phyloP scores from a whole-genome alignment of 2,113 vertebrate genomes.

The Sterna hirundo region DNA sequence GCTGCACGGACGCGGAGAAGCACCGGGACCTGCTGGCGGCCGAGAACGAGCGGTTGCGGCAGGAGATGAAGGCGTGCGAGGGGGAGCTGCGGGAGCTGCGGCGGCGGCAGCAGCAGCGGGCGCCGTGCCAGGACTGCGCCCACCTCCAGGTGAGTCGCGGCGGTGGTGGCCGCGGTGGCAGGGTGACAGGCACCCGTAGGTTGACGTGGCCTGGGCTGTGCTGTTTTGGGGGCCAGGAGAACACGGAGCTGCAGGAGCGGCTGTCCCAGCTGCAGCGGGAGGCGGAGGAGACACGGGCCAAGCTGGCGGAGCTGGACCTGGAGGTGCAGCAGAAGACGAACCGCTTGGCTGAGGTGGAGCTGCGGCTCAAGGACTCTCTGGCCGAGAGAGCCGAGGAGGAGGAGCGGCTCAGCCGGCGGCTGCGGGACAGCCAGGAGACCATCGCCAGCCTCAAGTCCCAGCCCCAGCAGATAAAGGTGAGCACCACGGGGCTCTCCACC shows the following conservation, averaged over 20 bases:
- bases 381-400: slow-evolving; percentile 79
- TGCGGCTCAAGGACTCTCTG: slow-evolving; percentile 82
- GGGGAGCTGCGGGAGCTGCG: slow-evolving; percentile 73
- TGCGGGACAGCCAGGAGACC: slow-evolving; percentile 85
- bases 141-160: slow-evolving; percentile 76
- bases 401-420: slow-evolving; percentile 76
- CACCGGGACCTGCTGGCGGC: slow-evolving; percentile 88
- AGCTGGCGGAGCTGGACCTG: slow-evolving; percentile 73
- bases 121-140: slow-evolving; percentile 69
- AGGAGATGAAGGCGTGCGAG: slow-evolving; percentile 83
- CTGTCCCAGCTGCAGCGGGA: slow-evolving; percentile 81
- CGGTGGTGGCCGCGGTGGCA: rapidly evolving
- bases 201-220: rapidly evolving
- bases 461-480: slow-evolving; percentile 84
- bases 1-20: slow-evolving; percentile 90
- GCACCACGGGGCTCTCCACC: neutral
- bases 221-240: slow-evolving; percentile 65
- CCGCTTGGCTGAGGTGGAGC: slow-evolving; percentile 77
- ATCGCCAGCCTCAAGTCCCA: slow-evolving; percentile 78
- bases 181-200: rapidly evolving
- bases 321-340: slow-evolving; percentile 84
- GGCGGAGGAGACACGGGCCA: slow-evolving; percentile 73
- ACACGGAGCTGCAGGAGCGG: slow-evolving; percentile 72
- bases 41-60: slow-evolving; percentile 89
- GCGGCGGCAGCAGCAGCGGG: neutral